Evolutionary conservation across 2,113 vertebrate species (phyloP).

Genomic region (Brienomyrus longianalis): DNA sequence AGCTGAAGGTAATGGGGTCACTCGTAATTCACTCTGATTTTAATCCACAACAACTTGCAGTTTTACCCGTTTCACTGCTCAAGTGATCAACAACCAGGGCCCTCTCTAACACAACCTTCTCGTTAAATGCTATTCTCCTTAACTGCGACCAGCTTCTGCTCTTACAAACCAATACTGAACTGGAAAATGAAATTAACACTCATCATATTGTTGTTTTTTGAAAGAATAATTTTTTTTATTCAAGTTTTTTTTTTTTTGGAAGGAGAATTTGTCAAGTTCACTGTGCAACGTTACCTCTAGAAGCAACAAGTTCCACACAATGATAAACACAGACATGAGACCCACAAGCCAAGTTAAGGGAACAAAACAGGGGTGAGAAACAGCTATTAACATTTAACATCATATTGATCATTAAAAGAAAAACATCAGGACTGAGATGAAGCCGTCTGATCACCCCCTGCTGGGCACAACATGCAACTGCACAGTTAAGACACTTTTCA

Average conservation of each 20-base stretch:
- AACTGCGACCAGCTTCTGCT: background rate
- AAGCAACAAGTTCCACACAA: background rate
- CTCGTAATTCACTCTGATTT: background rate
- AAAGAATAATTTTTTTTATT: slow-evolving; percentile 1
- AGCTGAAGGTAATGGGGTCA: background rate
- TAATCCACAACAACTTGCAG: background rate
- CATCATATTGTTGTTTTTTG: background rate
- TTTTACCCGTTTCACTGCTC: background rate
- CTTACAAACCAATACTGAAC: background rate
- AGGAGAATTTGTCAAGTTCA: background rate
- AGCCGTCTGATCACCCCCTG: background rate
- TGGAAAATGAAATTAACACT: background rate
- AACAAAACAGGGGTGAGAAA: background rate
- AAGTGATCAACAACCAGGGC: background rate
- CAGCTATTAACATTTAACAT: background rate
- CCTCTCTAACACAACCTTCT: background rate
- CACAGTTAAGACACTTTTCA: background rate
- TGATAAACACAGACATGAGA: background rate
- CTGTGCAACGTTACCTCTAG: background rate
- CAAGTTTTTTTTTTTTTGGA: background rate
- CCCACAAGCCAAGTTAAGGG: background rate
- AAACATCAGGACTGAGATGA: background rate
- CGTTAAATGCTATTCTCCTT: background rate
- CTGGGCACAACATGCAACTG: background rate
- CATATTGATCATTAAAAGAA: background rate